Evolutionary conservation across 2,888 invertebrate genomes (phyloP), one percentile per base, ranked within the genome.

Genomic region (Tipula confusa): DNA sequence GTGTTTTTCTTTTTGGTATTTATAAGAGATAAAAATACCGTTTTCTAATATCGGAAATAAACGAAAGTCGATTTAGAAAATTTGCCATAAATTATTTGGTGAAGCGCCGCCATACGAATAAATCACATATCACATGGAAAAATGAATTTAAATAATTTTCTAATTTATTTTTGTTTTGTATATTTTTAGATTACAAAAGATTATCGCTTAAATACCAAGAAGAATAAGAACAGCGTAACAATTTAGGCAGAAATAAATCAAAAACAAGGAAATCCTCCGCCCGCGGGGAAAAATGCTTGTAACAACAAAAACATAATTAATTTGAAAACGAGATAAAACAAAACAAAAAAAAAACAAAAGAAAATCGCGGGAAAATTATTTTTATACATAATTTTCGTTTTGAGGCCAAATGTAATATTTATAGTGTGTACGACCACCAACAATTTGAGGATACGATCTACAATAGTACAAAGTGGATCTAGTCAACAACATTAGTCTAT

Each of bases 381-480:
- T n/a, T n/a, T n/a, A n/a, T n/a, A n/a, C n/a, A n/a, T n/a, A n/a
- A n/a, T n/a, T n/a, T n/a, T n/a, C n/a, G n/a, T n/a, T 24, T 64
- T 64, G 0, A 9, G 24, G 9, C 24, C 18, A 24, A 64, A 64
- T 64, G 64, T 64, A 24, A 64, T 24, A 24, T 24, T 64, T 7
- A 24, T n/a, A 64, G 11, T n/a, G n/a, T n/a, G n/a, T 18, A 64
- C 24, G 2, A 7, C 48, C 5, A 64, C 64, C 24, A 64, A n/a
- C n/a, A n/a, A 64, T 64, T 64, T 64, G 24, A 64, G 64, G 64
- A 64, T 64, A 64, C 64, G 64, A 64, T 24, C 64, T 24, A 64
- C 24, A 80, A 80, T 80, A 80, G 9, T 31, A 80, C 80, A 80
- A 80, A 80, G 80, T 80, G 80, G 80, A 80, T 80, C 29, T 80